These are phyloP conservation scores for Echiichthys vipera DNA, from an alignment of 2,797 vertebrate species.

Conservation along the genomic window DNA sequence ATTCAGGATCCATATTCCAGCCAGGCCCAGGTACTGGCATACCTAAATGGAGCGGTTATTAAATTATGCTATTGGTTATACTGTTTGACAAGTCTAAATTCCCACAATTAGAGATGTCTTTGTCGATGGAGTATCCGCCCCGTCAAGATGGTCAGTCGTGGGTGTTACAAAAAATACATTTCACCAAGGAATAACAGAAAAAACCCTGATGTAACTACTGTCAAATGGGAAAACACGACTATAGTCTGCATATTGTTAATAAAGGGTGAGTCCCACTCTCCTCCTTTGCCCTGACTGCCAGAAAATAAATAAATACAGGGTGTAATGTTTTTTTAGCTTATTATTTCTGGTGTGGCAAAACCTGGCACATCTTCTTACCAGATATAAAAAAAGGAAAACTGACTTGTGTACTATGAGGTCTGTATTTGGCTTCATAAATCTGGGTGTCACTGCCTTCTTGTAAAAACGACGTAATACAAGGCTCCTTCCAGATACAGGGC, in stretches of 20 bases:
- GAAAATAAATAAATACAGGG: background rate
- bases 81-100: background rate
- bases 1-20: background rate
- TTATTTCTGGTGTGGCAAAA: background rate
- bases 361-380: background rate
- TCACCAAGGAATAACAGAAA: background rate
- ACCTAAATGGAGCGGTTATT: background rate
- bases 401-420: background rate
- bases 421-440: too few relatives aligned
- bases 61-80: background rate
- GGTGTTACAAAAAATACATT: background rate
- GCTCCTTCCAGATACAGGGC: too few relatives aligned
- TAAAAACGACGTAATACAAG: too few relatives aligned
- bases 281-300: background rate
- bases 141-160: background rate
- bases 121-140: background rate
- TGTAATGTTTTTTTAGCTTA: background rate
- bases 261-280: too few relatives aligned
- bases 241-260: conserved; percentile 1
- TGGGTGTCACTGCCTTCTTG: background rate
- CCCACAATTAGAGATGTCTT: background rate
- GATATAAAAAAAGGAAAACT: background rate
- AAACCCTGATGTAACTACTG: too few relatives aligned
- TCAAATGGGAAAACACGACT: background rate
- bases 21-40: background rate